These are phyloP conservation scores for Pipistrellus kuhlii DNA, from an alignment of 2,797 vertebrate genomes.

Conservation along the genomic window DNA sequence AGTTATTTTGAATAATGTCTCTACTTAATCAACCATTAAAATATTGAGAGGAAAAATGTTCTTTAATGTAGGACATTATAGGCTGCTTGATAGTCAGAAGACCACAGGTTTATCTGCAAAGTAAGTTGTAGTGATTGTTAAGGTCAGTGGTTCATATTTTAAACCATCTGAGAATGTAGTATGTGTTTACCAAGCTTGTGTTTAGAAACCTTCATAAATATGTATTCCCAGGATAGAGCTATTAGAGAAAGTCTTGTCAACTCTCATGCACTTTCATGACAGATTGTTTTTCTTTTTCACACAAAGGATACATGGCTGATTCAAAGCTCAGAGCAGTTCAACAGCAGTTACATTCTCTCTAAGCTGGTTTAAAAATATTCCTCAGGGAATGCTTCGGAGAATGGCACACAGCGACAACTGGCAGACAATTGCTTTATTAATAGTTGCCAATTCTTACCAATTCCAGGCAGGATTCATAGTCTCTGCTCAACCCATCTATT, in stretches of 20 bases:
- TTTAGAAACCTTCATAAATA: constrained; percentile 71
- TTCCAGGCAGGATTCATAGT: constrained; percentile 65
- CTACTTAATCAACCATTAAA: constrained; percentile 65
- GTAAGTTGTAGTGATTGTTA: constrained; percentile 5
- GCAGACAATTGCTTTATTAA: constrained; percentile 74
- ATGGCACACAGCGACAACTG: constrained; percentile 75
- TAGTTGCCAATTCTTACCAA: constrained; percentile 76
- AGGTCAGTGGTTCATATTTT: constrained; percentile 63
- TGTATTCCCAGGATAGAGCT: constrained; percentile 64
- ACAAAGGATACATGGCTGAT: constrained; percentile 67
- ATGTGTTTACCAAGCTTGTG: constrained; percentile 53
- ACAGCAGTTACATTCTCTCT: constrained; percentile 77
- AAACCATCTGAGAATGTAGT: constrained; percentile 29
- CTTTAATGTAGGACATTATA: constrained; percentile 12
- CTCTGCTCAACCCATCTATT: constrained; percentile 73
- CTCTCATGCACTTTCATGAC: constrained; percentile 51
- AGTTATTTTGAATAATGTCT: constrained; percentile 74
- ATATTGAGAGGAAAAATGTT: constrained; percentile 44
- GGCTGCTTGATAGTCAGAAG: constrained; percentile 47
- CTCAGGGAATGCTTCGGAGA: constrained; percentile 84
- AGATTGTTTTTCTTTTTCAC: constrained; percentile 74
- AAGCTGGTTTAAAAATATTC: constrained; percentile 79
- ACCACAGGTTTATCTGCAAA: constrained; percentile 39
- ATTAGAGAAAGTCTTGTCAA: constrained; percentile 75
- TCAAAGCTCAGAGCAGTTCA: constrained; percentile 76